A percentile compares a stretch with the other conserved stretches of the same genome.
These are phyloP conservation scores for Poecilobothrus nobilitatus DNA, from an alignment of 2,888 invertebrate genomes.

Conservation along the genomic window DNA sequence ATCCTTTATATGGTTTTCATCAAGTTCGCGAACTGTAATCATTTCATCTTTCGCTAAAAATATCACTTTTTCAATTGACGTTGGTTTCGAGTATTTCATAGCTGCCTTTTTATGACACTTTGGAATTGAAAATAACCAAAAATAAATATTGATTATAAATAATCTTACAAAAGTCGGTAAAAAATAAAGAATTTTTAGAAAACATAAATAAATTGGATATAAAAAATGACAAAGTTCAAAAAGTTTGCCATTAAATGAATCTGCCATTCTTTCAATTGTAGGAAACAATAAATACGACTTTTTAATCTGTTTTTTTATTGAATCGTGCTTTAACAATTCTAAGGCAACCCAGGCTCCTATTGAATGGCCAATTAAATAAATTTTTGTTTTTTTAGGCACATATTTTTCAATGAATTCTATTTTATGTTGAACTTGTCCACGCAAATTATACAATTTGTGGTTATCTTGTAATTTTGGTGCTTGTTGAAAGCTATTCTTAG, in stretches of 20 bases:
- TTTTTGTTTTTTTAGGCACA: conserved; percentile 60
- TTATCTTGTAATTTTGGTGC: conserved; percentile 48
- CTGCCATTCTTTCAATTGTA: conserved; percentile 74
- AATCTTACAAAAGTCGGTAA: conserved; percentile 50
- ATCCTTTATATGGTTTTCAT: conserved; percentile 51
- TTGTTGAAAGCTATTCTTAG: conserved; percentile 40
- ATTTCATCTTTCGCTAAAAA: conserved; percentile 73
- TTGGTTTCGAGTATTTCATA: conserved; percentile 51
- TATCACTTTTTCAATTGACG: conserved; percentile 55
- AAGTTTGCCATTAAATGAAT: conserved; percentile 62
- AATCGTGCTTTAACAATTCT: conserved; percentile 55
- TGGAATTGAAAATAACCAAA: conserved; percentile 49
- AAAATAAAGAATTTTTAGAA: conserved; percentile 46
- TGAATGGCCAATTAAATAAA: conserved; percentile 84
- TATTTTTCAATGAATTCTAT: conserved; percentile 59
- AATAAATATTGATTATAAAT: conserved; percentile 50
- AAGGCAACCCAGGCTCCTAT: conserved; percentile 80
- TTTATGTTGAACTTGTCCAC: conserved; percentile 56
- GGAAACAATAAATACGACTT: conserved; percentile 75
- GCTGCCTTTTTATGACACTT: conserved; percentile 46
- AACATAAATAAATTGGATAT: conserved; percentile 43
- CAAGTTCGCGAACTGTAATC: conserved; percentile 59
- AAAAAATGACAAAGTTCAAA: conserved; percentile 53
- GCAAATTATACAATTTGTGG: conserved; percentile 59
- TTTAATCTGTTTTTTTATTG: conserved; percentile 49